Base-by-base conservation (phyloP, 2,797 vertebrate genomes). In the Rhinichthys osculus region DNA sequence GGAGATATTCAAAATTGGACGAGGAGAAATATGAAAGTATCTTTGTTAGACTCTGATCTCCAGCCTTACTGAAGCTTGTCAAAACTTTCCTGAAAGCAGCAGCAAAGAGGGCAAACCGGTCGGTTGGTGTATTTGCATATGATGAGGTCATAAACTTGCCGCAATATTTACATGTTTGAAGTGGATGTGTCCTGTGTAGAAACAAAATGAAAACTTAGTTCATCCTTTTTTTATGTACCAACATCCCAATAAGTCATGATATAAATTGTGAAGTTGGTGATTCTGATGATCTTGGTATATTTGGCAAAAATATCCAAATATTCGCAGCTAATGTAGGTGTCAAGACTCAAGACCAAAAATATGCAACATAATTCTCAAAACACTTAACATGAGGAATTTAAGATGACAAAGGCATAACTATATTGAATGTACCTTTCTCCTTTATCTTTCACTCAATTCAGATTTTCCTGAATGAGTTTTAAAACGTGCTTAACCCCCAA, bases 101-200 rank as follows among this genome's bases (percentile, higher is more conserved):
- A 38, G 30, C 7, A 44, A 50, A 69, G 73, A 57, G 8, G 23
- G 9, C 23, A 70, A 84, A 78, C 66, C 13, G 38, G 64, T 84
- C 0, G 4, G 62, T 70, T 70, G 10, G 27, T 57, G 6, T 69
- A 67, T 85, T 80, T 85, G 69, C 77, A 7, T 73, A 19, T 50
- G 54, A 23, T 73, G 69, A 85, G 14, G 13, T 73, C 76, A 38
- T 30, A 35, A 80, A 33, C 54, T 40, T 40, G 7, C 42, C 69
- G 0, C 76, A 47, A 17, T 42, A 19, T 71, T 71, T 62, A n/a
- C 76, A 79, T 59, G n/a, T 17, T 59, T 7, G 40, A 66, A 67
- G 59, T 1, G 1, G 59, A 67, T 67, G 21, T n/a, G 19, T 67
- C 44, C 23, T 23, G 0, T 77, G 42, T 23, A 14, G 10, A 10